phyloP scores from a whole-genome alignment of 2,797 vertebrate species.

The Echiichthys vipera region DNA sequence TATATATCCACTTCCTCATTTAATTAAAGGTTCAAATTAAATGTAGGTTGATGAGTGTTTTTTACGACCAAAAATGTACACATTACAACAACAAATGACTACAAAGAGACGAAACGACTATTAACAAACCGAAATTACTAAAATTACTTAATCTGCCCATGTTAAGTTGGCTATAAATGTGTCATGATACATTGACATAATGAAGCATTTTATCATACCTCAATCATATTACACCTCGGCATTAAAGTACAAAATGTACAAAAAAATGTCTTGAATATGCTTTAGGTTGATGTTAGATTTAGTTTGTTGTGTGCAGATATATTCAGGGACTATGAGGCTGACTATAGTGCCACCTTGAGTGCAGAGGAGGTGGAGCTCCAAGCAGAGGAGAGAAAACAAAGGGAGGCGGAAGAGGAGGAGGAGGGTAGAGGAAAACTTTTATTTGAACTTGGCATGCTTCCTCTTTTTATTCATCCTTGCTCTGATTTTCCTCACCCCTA shows the following conservation, averaged over 20 bases:
- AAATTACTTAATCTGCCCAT: no score
- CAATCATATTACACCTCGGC: no score
- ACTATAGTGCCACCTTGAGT: conserved; percentile 75
- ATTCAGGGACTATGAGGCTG: conserved; percentile 80
- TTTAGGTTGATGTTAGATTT: conserved; percentile 28
- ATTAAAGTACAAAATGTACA: background rate
- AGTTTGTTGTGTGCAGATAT: conserved; percentile 75
- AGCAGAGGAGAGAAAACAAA: conserved; percentile 66
- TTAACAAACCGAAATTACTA: no score
- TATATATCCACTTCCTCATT: conserved; percentile 1
- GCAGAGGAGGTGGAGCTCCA: conserved; percentile 70
- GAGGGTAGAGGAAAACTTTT: conserved; percentile 78
- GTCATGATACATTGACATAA: background rate
- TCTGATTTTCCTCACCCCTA: conserved; percentile 21
- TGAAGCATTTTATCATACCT: conserved; percentile 1
- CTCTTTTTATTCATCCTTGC: conserved; percentile 25
- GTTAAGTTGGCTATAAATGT: conserved; percentile 12
- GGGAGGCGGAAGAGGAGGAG: conserved; percentile 62
- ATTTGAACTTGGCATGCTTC: conserved; percentile 76
- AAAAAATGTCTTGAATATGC: background rate
- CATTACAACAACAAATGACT: no score
- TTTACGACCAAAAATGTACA: no score
- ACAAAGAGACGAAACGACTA: no score
- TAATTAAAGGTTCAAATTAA: background rate
- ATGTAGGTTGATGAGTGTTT: background rate